Conservation (phyloP, 2,797 vertebrate genomes). For the Hoplostethus atlanticus region DNA sequence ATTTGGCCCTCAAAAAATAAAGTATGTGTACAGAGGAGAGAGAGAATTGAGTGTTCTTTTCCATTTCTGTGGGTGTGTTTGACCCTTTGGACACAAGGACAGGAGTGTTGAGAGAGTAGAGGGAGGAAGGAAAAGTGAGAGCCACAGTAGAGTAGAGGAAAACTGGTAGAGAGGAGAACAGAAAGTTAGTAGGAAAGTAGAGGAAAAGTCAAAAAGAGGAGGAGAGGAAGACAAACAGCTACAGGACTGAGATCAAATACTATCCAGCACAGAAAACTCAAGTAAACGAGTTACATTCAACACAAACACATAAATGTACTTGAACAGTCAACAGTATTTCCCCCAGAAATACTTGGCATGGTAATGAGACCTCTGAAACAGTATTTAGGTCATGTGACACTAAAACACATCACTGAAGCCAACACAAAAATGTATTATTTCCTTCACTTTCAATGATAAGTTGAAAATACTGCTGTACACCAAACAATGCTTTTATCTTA, state of each 20-base stretch:
- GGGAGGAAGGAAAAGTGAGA: constrained; percentile 33
- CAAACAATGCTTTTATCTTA: background rate
- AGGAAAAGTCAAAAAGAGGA: constrained; percentile 24
- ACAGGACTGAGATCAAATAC: constrained; percentile 12
- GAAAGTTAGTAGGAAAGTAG: background rate
- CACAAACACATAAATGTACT: constrained; percentile 27
- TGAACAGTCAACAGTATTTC: background rate
- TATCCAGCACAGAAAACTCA: background rate
- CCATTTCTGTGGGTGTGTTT: constrained; percentile 60
- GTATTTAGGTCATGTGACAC: background rate
- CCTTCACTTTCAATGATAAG: background rate
- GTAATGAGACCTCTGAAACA: constrained; percentile 1
- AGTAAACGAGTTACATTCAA: constrained; percentile 23
- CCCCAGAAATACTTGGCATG: background rate
- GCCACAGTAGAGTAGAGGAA: background rate
- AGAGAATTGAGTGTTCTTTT: constrained; percentile 47
- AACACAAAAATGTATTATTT: constrained; percentile 1
- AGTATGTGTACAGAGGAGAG: constrained; percentile 48
- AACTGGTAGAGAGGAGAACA: background rate
- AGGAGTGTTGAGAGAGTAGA: constrained; percentile 46
- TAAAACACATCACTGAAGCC: background rate
- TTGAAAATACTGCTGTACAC: background rate
- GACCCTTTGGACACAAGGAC: constrained; percentile 54
- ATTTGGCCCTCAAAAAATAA: constrained; percentile 37
- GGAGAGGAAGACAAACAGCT: constrained; percentile 41